Conservation (phyloP, 2,113 vertebrate genomes). For the Poeciliopsis turrubarensis region DNA sequence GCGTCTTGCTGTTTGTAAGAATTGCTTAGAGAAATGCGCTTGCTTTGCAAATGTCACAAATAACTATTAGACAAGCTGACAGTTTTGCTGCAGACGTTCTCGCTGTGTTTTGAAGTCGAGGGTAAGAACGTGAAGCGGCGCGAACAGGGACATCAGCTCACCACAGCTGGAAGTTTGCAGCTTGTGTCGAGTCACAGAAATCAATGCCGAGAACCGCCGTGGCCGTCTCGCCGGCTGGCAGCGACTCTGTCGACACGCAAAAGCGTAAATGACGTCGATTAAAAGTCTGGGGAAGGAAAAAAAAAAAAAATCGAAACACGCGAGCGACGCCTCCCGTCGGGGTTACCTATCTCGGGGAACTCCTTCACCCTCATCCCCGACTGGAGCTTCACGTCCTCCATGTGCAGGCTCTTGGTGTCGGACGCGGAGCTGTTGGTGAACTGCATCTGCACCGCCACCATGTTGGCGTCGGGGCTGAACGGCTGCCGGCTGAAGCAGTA, state of each 20-base stretch:
- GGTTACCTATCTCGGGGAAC: slow-evolving; percentile 91
- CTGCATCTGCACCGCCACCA: slow-evolving; percentile 94
- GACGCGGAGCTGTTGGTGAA: slow-evolving; percentile 90
- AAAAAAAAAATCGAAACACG: not conserved
- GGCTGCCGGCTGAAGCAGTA: slow-evolving; percentile 93
- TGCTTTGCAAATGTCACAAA: too few relatives aligned
- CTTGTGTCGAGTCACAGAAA: slow-evolving; percentile 97
- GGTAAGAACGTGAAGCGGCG: not conserved
- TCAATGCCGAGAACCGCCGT: slow-evolving; percentile 93
- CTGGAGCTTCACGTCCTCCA: slow-evolving; percentile 88
- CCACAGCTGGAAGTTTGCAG: slow-evolving; percentile 98
- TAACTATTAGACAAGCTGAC: too few relatives aligned
- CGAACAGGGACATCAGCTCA: slow-evolving; percentile 62
- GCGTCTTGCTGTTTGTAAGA: too few relatives aligned
- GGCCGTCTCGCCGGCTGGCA: slow-evolving; percentile 85
- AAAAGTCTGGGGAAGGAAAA: not conserved
- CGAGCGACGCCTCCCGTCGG: not conserved
- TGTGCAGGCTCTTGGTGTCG: slow-evolving; percentile 85
- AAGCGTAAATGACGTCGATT: not conserved
- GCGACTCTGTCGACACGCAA: slow-evolving; percentile 77
- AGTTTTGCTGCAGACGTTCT: not conserved
- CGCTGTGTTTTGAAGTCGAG: not conserved
- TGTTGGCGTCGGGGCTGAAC: slow-evolving; percentile 87
- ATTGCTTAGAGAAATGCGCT: too few relatives aligned
- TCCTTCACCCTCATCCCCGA: slow-evolving; percentile 92